Base-by-base conservation (phyloP, 2,888 invertebrate species). In the Ellobium chinense region DNA sequence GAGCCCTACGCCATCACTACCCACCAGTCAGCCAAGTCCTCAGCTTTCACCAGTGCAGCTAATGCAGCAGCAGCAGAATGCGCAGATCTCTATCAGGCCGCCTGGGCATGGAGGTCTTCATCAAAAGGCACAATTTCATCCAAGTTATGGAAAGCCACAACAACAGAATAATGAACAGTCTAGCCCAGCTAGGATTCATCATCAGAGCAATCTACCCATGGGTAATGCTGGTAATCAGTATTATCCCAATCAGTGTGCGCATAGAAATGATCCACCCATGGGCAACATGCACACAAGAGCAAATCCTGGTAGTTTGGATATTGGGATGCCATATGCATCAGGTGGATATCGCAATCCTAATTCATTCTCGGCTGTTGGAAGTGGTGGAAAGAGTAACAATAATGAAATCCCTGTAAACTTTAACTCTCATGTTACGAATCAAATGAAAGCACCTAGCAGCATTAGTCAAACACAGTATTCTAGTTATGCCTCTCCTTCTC, bases 221-320 rank as follows among this genome's bases (percentile, higher is more conserved):
- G 31, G 21, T 31, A 46, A 24, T 46, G 21, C 27, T 58, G 39
- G 37, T 46, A 37, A 27, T 63, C 46, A 29, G 9, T 62, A 60
- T 73, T 73, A 58, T 21, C 21, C 74, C 7, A 31, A 12, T 34
- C 76, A 76, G 54, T 36, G 54, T 18, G 54, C 66, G 27, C 56
- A 65, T 7, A 39, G 54, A 31, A 36, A 54, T 63, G 66, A 76
- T 14, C n/a, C 76, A 66, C 39, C 76, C 27, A 9, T 34, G 18
- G 54, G 34, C 56, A 65, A 54, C n/a, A 62, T 75, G 54, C 75
- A 46, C 14, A 75, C n/a, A 62, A 14, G 46, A 24, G 27, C 29
- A n/a, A 63, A 29, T 27, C 21, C 24, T 29, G 14, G 29, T n/a
- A 63, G 18, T 12, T 54, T 76, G 24, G 21, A 27, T 36, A 31